Conservation (phyloP, 2,113 vertebrate species). For the Cynocephalus volans region DNA sequence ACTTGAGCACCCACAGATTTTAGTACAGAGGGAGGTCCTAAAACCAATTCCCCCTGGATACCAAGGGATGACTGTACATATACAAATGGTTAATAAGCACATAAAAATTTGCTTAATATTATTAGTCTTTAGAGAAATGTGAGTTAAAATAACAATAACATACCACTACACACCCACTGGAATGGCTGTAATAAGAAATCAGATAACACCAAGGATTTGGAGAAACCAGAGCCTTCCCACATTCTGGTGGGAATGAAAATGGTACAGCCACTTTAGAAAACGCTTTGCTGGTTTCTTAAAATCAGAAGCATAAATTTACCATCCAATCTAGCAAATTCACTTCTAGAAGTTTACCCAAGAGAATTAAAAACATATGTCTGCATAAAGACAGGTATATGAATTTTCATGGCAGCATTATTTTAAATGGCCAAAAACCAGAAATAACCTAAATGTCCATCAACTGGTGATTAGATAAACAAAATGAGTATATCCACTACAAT, state of each 20-base stretch:
- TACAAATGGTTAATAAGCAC: neutral
- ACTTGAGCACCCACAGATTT: too few relatives aligned
- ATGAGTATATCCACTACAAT: neutral
- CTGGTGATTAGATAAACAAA: neutral
- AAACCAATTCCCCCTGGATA: too few relatives aligned
- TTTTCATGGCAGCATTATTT: neutral
- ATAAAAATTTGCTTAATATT: neutral
- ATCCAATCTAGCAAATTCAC: neutral
- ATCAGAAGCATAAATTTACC: neutral
- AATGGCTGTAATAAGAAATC: neutral
- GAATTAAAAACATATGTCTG: neutral
- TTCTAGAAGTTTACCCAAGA: neutral
- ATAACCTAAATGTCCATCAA: neutral
- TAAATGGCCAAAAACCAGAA: neutral
- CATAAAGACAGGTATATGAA: neutral
- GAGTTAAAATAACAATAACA: neutral
- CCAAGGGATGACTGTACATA: too few relatives aligned
- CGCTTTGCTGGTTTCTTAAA: neutral
- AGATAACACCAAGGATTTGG: neutral
- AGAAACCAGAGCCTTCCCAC: neutral
- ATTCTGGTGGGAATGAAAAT: neutral
- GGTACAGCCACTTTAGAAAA: neutral
- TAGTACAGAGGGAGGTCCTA: too few relatives aligned
- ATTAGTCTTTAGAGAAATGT: neutral
- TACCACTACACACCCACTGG: too few relatives aligned